Evolutionary conservation across 2,888 invertebrate species (phyloP).

Genomic region (Urechis unicinctus): DNA sequence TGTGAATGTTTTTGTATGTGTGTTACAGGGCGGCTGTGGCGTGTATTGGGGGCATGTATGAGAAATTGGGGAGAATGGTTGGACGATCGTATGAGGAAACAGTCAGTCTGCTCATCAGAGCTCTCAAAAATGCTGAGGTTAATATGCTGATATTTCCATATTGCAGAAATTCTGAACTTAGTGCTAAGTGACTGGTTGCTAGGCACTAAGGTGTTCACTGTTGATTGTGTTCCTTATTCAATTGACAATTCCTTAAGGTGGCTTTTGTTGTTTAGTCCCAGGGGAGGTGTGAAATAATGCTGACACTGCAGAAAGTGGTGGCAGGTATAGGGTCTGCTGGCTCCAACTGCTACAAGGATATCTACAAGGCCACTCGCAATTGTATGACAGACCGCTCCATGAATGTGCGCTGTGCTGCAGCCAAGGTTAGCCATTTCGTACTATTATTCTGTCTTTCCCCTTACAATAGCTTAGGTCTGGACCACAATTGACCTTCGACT

Average conservation of each 20-base stretch:
- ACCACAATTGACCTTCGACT: too few relatives aligned
- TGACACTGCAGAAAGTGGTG: constrained; percentile 84
- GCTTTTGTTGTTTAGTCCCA: constrained; percentile 62
- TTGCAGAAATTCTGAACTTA: background rate
- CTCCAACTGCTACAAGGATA: constrained; percentile 57
- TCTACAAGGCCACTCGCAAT: constrained; percentile 67
- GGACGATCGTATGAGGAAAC: constrained; percentile 98
- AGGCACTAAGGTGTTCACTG: background rate
- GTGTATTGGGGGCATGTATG: constrained; percentile 91
- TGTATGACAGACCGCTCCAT: constrained; percentile 85
- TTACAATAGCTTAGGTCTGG: too few relatives aligned
- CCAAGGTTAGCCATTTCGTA: constrained; percentile 56
- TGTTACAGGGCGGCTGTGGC: constrained; percentile 81
- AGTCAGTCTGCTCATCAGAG: constrained; percentile 81
- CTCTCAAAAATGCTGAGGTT: constrained; percentile 69
- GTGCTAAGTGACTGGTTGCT: background rate
- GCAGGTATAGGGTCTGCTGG: constrained; percentile 94
- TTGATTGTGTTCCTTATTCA: background rate
- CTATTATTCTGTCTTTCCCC: background rate
- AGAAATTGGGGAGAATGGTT: constrained; percentile 96
- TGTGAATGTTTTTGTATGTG: too few relatives aligned
- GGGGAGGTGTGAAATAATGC: constrained; percentile 92
- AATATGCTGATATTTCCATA: constrained; percentile 1
- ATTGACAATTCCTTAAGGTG: background rate
- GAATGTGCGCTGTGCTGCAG: constrained; percentile 88